Evolutionary conservation across 1,140 invertebrate genomes (phyloP).

Genomic region (Aphelenchoides fujianensis): DNA sequence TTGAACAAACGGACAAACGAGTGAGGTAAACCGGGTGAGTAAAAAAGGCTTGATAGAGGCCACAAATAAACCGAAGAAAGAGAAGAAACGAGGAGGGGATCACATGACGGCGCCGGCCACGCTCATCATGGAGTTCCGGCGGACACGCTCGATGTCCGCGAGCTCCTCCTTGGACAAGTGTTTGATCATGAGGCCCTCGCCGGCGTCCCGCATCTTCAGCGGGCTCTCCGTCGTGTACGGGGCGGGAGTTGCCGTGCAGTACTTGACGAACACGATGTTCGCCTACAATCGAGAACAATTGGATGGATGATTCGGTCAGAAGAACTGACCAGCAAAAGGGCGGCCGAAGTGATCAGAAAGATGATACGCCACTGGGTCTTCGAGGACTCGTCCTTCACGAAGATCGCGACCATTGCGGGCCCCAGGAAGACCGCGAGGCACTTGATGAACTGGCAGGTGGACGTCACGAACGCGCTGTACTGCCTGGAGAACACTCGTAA

Average conservation of each 20-base stretch:
- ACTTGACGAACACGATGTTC: slow-evolving; percentile 1
- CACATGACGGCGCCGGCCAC: neutral
- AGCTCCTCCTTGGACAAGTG: neutral
- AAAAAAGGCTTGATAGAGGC: too few relatives aligned
- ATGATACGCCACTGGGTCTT: slow-evolving; percentile 22
- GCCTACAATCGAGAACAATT: neutral
- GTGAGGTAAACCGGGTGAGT: too few relatives aligned
- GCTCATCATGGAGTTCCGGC: neutral
- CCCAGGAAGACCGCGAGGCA: slow-evolving; percentile 22
- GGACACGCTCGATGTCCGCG: neutral
- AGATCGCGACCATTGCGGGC: slow-evolving; percentile 11
- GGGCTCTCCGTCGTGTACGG: neutral
- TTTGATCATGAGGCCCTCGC: neutral
- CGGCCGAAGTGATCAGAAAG: slow-evolving; percentile 12
- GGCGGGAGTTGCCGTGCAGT: neutral
- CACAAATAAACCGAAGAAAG: too few relatives aligned
- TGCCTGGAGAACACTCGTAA: slow-evolving; percentile 12
- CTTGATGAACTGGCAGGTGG: slow-evolving; percentile 23
- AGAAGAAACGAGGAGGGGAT: too few relatives aligned
- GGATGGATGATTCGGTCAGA: neutral
- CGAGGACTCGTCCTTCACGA: slow-evolving; percentile 15
- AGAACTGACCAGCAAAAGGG: slow-evolving; percentile 7
- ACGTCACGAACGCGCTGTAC: slow-evolving; percentile 14
- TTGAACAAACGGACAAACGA: too few relatives aligned
- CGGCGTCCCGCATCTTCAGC: neutral